These are phyloP conservation scores for Magallana gigas DNA, from an alignment of 1,140 invertebrate genomes.

Conservation along the genomic window DNA sequence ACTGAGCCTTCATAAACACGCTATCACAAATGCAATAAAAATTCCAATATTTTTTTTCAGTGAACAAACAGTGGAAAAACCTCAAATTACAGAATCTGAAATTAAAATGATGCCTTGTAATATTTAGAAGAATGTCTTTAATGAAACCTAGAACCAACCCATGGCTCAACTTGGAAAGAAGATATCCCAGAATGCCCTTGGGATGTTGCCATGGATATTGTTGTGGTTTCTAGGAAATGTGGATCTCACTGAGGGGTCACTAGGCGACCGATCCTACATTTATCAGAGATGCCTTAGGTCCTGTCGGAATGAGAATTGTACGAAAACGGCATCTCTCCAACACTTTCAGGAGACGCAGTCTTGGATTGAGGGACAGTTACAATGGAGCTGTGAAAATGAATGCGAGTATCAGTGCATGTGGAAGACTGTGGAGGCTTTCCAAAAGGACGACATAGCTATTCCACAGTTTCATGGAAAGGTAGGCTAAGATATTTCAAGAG, in stretches of 20 bases:
- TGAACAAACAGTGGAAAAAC: too few relatives aligned
- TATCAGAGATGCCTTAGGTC: conserved; percentile 69
- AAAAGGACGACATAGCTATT: conserved; percentile 84
- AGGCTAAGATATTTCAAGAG: conserved; percentile 52
- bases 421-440: conserved; percentile 90
- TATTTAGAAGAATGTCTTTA: too few relatives aligned
- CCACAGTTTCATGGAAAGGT: conserved; percentile 99
- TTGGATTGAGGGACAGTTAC: conserved; percentile 62
- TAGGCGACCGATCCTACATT: conserved; percentile 66
- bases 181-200: neutral
- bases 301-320: conserved; percentile 65
- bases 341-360: conserved; percentile 60
- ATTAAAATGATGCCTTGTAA: too few relatives aligned
- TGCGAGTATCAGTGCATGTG: conserved; percentile 93
- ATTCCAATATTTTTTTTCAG: too few relatives aligned
- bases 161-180: neutral
- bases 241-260: conserved; percentile 12
- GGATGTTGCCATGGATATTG: conserved; percentile 23
- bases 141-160: too few relatives aligned
- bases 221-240: conserved; percentile 1
- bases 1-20: too few relatives aligned
- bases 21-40: too few relatives aligned
- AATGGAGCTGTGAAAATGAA: conserved; percentile 77
- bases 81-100: too few relatives aligned
- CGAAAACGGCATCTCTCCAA: conserved; percentile 35